These are phyloP conservation scores for Xylocampa areola DNA, from an alignment of 2,888 invertebrate genomes.

Conservation along the genomic window DNA sequence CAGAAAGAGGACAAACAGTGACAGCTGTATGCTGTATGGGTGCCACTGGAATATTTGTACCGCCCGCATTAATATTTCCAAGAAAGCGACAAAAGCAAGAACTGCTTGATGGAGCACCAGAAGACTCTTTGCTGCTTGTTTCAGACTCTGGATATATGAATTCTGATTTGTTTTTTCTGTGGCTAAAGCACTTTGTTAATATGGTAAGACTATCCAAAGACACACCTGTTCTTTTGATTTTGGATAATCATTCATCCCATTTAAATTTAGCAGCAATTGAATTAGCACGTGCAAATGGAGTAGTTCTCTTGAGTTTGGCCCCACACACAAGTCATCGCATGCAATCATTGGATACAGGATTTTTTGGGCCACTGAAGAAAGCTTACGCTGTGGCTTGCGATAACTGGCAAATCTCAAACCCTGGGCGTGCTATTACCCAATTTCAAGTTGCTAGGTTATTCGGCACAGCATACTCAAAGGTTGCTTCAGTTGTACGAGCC, in stretches of 20 bases:
- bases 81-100: constrained; percentile 49
- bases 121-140: constrained; percentile 49
- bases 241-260: constrained; percentile 45
- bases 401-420: constrained; percentile 12
- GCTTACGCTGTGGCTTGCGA: constrained; percentile 16
- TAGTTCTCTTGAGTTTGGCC: constrained; percentile 11
- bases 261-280: constrained; percentile 26
- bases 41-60: constrained; percentile 58
- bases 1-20: constrained; percentile 1
- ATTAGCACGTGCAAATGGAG: constrained; percentile 13
- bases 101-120: constrained; percentile 54
- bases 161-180: constrained; percentile 22
- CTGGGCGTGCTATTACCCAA: constrained; percentile 5
- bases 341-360: constrained; percentile 18
- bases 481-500: constrained; percentile 8
- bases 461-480: not conserved
- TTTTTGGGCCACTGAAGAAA: constrained; percentile 19
- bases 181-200: constrained; percentile 56
- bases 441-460: constrained; percentile 11
- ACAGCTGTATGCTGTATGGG: constrained; percentile 40
- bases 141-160: constrained; percentile 61
- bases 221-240: constrained; percentile 50
- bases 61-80: constrained; percentile 60
- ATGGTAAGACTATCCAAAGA: constrained; percentile 44
- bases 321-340: constrained; percentile 24